These are phyloP conservation scores for Spinus pinus DNA, from an alignment of 2,797 vertebrate species.

Conservation along the genomic window DNA sequence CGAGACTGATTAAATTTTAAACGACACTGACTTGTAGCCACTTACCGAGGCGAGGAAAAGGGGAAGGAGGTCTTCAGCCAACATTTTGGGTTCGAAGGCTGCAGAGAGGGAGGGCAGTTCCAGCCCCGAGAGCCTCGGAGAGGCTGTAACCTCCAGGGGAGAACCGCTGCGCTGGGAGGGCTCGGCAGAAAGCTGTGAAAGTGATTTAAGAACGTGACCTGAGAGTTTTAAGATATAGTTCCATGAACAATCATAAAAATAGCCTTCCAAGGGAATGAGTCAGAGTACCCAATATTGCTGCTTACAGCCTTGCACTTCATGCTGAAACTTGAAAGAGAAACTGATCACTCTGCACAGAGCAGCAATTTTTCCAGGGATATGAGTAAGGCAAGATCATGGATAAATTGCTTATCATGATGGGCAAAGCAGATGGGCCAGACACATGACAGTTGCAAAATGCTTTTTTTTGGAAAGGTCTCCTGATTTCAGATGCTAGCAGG, in stretches of 20 bases:
- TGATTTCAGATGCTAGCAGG: neutral
- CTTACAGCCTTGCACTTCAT: neutral
- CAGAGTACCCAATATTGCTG: neutral
- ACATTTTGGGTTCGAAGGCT: neutral
- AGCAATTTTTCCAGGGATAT: neutral
- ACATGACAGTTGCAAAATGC: neutral
- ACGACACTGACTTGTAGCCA: neutral
- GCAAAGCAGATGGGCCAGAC: neutral
- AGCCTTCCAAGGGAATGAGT: neutral
- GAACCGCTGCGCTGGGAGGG: neutral
- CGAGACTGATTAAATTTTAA: conserved; percentile 40
- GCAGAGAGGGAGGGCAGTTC: neutral
- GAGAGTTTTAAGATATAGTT: neutral
- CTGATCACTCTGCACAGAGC: neutral
- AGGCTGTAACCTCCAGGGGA: neutral
- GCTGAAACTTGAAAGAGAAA: neutral
- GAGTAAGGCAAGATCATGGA: neutral
- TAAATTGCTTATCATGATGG: neutral
- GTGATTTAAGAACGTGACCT: neutral
- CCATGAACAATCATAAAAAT: neutral
- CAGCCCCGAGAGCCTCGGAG: neutral
- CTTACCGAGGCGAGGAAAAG: neutral
- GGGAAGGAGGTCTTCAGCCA: neutral
- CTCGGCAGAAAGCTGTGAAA: neutral
- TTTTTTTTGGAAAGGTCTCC: neutral